Percentiles rank a stretch among this genome's conserved stretches.
phyloP scores from a whole-genome alignment of 2,797 vertebrate species.

The Galagoides demidoff region DNA sequence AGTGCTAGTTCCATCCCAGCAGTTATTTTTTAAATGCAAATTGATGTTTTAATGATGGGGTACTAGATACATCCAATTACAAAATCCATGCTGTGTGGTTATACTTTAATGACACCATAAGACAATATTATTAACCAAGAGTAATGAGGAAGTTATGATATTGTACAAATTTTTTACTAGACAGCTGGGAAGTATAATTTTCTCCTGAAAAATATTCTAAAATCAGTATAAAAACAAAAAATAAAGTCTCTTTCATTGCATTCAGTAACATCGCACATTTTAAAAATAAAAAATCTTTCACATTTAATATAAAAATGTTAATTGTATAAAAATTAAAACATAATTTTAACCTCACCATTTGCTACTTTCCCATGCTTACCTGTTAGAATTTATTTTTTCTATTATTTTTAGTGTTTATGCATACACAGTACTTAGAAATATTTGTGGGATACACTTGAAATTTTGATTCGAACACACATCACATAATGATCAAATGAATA shows the following conservation, averaged over 20 bases:
- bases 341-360: background rate
- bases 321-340: background rate
- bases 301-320: background rate
- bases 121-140: background rate
- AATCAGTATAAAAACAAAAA: background rate
- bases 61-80: background rate
- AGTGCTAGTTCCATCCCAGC: no score
- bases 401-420: no score
- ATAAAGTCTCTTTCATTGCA: background rate
- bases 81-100: slow-evolving; percentile 12
- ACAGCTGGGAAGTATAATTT: background rate
- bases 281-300: background rate
- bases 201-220: background rate
- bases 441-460: background rate
- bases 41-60: slow-evolving; percentile 42
- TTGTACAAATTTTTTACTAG: slow-evolving; percentile 2
- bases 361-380: background rate
- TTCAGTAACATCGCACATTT: background rate
- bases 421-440: background rate
- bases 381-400: background rate
- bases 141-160: background rate
- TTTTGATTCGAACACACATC: background rate
- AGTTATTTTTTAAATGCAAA: slow-evolving; percentile 56
- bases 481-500: background rate
- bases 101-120: background rate